A percentile compares a stretch with the other conserved stretches of the same genome.
These are phyloP conservation scores for Catostylus mosaicus DNA, from an alignment of 30 jellyfish, hydroid and myxozoan genomes.

Conservation along the genomic window DNA sequence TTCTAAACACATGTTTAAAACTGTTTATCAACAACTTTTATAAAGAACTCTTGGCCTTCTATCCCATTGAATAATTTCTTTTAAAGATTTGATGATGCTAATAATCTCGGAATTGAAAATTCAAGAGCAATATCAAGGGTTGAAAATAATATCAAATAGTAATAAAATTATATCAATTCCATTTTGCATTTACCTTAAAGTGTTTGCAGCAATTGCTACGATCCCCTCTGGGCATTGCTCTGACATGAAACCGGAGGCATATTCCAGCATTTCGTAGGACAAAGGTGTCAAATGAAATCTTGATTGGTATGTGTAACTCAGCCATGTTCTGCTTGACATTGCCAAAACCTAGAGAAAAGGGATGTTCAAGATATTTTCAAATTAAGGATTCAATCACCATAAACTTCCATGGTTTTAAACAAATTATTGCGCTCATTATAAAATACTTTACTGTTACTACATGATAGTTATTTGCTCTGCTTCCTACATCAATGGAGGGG, in stretches of 20 bases:
- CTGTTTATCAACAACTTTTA: no score
- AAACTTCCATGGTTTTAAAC: no score
- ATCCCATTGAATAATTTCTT: no score
- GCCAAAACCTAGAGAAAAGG: conserved; percentile 93
- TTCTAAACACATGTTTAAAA: no score
- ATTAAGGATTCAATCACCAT: no score
- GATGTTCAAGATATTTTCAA: no score
- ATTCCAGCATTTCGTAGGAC: conserved; percentile 96
- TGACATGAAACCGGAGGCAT: conserved; percentile 96
- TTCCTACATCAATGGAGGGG: no score
- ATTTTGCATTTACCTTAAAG: conserved; percentile 76
- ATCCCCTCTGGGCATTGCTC: conserved; percentile 99
- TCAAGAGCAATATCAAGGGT: background rate
- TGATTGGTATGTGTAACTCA: conserved; percentile 97
- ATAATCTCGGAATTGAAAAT: background rate
- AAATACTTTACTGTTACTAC: no score
- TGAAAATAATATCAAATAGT: no score
- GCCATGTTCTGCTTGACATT: conserved; percentile 99
- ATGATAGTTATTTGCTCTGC: no score
- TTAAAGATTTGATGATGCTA: background rate
- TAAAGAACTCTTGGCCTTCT: no score
- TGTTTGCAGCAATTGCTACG: conserved; percentile 93
- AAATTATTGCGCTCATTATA: no score
- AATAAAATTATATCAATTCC: background rate
- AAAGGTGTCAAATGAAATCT: conserved; percentile 96